A percentile compares a stretch with the other conserved stretches of the same genome.
Evolutionary conservation across 1,140 invertebrate species (phyloP).

Genomic region (Eupristina koningsbergeri): DNA sequence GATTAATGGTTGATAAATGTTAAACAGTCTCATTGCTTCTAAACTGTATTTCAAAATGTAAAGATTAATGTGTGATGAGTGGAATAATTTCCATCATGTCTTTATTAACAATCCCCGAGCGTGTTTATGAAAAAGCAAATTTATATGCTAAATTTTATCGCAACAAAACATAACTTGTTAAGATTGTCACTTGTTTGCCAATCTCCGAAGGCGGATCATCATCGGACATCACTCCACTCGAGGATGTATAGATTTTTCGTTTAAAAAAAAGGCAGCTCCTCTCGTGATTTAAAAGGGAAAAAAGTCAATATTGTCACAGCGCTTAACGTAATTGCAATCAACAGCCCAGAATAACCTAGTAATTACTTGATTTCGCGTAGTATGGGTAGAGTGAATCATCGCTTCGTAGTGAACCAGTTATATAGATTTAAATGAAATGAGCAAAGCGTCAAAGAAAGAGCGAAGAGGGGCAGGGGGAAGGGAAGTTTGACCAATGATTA

Average conservation of each 20-base stretch:
- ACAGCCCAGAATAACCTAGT: conserved; percentile 15
- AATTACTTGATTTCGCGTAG: conserved; percentile 18
- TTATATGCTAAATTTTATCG: background rate
- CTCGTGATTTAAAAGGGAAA: conserved; percentile 4
- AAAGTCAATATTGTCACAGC: conserved; percentile 33
- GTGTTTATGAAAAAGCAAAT: background rate
- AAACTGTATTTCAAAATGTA: background rate
- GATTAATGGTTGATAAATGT: background rate
- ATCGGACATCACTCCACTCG: background rate
- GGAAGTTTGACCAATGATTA: background rate
- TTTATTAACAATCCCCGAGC: background rate
- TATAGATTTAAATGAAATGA: conserved; percentile 11
- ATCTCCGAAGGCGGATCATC: background rate
- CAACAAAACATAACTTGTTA: background rate
- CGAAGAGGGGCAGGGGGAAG: background rate
- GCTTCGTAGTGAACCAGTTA: background rate
- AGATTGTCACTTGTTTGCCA: background rate
- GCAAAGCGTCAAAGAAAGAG: background rate
- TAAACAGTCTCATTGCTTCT: background rate
- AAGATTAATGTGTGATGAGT: background rate
- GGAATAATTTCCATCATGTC: background rate
- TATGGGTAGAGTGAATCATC: conserved; percentile 8
- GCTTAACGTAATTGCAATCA: conserved; percentile 28
- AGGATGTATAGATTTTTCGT: background rate
- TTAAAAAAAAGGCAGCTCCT: background rate